Evolutionary conservation across 2,888 invertebrate species (phyloP).

Genomic region (Epiblema foenella): DNA sequence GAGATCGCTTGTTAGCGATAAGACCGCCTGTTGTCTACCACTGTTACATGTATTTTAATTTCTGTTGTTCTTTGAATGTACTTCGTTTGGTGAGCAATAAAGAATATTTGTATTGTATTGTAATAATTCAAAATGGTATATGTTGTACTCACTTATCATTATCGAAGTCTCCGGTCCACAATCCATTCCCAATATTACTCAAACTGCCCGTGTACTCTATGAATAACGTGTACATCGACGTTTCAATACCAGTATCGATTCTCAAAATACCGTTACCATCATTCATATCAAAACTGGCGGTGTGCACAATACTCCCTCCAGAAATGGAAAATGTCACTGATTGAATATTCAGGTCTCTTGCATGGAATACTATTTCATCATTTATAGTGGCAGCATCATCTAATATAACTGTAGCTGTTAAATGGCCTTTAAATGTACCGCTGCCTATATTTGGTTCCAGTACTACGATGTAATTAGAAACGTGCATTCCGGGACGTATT

Average conservation of each 20-base stretch:
- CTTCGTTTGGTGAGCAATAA: no score
- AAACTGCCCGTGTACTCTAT: constrained; percentile 61
- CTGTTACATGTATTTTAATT: no score
- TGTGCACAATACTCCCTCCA: constrained; percentile 48
- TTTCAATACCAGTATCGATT: constrained; percentile 54
- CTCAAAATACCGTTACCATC: constrained; percentile 56
- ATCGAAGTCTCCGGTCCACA: constrained; percentile 57
- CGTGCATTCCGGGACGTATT: constrained; percentile 62
- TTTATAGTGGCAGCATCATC: constrained; percentile 52
- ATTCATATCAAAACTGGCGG: constrained; percentile 49
- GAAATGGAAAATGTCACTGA: constrained; percentile 56
- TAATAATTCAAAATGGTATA: not conserved
- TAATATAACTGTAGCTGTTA: constrained; percentile 55
- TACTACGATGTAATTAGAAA: constrained; percentile 56
- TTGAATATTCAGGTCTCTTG: constrained; percentile 53
- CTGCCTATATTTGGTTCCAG: constrained; percentile 53
- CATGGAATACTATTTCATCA: constrained; percentile 57
- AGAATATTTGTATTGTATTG: no score
- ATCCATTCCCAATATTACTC: constrained; percentile 51
- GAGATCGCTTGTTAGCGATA: no score
- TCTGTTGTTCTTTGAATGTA: no score
- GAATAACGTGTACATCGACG: constrained; percentile 54
- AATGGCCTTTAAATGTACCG: constrained; percentile 57
- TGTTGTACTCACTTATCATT: constrained; percentile 56
- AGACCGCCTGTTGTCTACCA: no score